A percentile compares a stretch with the other conserved stretches of the same genome.
Conservation (phyloP, 2,113 vertebrate species). For the Stegastes partitus region DNA sequence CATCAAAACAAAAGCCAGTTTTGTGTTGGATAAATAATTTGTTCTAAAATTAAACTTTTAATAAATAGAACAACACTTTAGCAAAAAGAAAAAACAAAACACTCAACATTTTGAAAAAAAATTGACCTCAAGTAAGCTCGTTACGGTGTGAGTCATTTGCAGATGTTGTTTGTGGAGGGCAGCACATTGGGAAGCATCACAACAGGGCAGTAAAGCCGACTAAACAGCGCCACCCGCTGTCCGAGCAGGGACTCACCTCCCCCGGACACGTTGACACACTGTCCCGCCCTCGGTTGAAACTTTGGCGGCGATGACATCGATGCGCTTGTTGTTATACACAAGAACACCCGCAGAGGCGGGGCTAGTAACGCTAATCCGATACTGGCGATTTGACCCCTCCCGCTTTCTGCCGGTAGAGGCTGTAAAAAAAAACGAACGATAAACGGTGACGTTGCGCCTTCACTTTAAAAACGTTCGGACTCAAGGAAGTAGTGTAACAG, state of each 20-base stretch:
- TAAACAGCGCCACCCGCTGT: conserved; percentile 44
- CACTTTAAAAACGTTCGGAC: conserved; percentile 44
- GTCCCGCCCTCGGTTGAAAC: conserved; percentile 76
- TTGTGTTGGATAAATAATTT: too few relatives aligned
- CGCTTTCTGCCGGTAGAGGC: neutral
- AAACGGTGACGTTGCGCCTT: neutral
- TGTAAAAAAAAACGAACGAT: neutral
- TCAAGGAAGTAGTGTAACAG: conserved; percentile 55
- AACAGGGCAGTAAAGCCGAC: neutral
- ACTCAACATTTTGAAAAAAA: too few relatives aligned
- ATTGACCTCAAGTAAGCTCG: too few relatives aligned
- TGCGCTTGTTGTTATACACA: neutral
- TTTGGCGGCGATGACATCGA: conserved; percentile 62
- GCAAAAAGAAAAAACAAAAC: too few relatives aligned
- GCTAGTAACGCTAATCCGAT: rapidly evolving
- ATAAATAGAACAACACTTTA: too few relatives aligned
- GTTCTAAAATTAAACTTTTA: too few relatives aligned
- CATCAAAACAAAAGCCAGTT: too few relatives aligned
- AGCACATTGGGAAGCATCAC: too few relatives aligned
- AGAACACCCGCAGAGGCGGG: conserved; percentile 35
- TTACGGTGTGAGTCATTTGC: too few relatives aligned
- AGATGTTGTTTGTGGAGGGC: too few relatives aligned
- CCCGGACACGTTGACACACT: conserved; percentile 15
- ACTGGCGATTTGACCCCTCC: neutral
- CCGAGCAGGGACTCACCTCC: neutral